Evolutionary conservation across 2,888 invertebrate genomes (phyloP).

Genomic region (Ischnura elegans): DNA sequence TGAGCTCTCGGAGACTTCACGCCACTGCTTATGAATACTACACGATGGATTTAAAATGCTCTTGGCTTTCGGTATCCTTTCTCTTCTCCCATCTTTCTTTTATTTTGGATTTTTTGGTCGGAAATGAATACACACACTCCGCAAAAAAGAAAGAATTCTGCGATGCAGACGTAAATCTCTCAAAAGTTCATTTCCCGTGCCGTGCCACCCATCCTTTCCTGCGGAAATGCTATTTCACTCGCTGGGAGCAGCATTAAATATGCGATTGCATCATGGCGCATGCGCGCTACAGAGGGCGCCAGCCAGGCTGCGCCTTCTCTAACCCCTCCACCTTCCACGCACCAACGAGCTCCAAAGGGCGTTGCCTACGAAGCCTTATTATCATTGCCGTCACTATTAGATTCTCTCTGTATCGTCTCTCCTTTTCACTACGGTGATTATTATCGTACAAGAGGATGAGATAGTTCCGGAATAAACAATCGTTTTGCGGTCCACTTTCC

Average conservation of each 20-base stretch:
- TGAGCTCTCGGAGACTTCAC: not conserved
- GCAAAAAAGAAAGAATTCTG: not conserved
- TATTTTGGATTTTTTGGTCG: not conserved
- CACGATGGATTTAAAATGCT: not conserved
- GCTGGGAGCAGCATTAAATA: conserved; percentile 54
- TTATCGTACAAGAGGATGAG: not conserved
- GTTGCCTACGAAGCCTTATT: not conserved
- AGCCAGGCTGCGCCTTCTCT: not conserved
- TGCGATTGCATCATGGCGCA: conserved; percentile 32
- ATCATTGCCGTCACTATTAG: not conserved
- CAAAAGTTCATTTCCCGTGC: not conserved
- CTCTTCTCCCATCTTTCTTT: not conserved
- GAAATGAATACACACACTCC: conserved; percentile 7
- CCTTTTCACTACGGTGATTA: not conserved
- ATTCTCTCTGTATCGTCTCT: not conserved
- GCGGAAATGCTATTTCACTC: conserved; percentile 58
- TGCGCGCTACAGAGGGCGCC: not conserved
- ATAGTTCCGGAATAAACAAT: not conserved
- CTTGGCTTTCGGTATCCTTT: conserved; percentile 9
- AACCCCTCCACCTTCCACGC: not conserved
- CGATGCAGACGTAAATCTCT: conserved; percentile 58
- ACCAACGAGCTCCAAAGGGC: not conserved
- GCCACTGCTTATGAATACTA: not conserved
- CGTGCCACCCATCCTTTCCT: not conserved
- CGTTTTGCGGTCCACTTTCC: not conserved